Evolutionary conservation across 2,888 invertebrate genomes (phyloP), one percentile per base, ranked within the genome.

Genomic region (Patella caerulea): DNA sequence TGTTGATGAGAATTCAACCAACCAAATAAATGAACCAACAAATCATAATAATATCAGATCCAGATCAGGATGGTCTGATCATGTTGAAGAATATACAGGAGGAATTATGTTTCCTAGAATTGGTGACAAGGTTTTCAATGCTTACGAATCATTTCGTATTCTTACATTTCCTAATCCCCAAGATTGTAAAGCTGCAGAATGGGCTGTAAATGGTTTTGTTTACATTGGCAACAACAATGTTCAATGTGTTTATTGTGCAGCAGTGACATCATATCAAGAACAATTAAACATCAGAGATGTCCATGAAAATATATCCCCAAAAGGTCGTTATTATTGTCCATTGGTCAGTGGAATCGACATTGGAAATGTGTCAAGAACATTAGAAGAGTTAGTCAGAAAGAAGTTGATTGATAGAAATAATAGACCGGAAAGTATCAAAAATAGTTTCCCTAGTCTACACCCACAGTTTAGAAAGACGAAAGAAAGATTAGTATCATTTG

Each of bases 171-270:
- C 65, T 65, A 19, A 65, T 65, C 65, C 65, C n/a, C 7, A n/a
- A 19, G 65, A 65, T 65, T 7, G 12, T 11, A 65, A 65, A 65
- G n/a, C 65, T 15, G 65, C 7, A 19, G 65, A 65, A 65, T 65
- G 65, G 65, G 19, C 65, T 11, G 19, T 2, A 2, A 65, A 65
- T n/a, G 65, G 65, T 19, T 65, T 65, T 19, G 19, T n/a, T 19
- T 4, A 65, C 19, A 9, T 65, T 11, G 65, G n/a, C 7, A 19
- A 65, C 19, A 19, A 65, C 12, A n/a, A 5, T 65, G 65, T 65
- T 65, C 65, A 65, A n/a, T 65, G 65, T 65, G 65, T 65, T 12
- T 65, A 65, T 65, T 65, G 65, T 65, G 65, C n/a, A 65, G 19
- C n/a, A 19, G n/a, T 19, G 65, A 19, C 65, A n/a, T 65, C 65